A percentile compares a stretch with the other conserved stretches of the same genome.
These are phyloP conservation scores for Parnassius orleans DNA, from an alignment of 2,888 invertebrate species.

Conservation along the genomic window DNA sequence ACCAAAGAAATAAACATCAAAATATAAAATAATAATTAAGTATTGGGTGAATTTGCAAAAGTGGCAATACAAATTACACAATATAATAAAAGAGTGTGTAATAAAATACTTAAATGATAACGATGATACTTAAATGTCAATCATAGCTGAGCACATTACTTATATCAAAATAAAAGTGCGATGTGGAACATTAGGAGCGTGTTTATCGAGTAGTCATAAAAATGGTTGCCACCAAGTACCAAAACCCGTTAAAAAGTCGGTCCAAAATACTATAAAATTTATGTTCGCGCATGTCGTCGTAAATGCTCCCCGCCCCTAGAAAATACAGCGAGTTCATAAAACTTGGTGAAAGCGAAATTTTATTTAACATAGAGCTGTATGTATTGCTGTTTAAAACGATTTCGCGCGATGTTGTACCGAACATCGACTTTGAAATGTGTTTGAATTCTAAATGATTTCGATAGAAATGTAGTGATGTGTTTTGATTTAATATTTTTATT, in stretches of 20 bases:
- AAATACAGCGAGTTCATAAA: slow-evolving; percentile 46
- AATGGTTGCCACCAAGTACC: slow-evolving; percentile 47
- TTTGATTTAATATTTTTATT: too few species aligned
- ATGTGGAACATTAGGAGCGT: slow-evolving; percentile 28
- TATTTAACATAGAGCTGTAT: slow-evolving; percentile 29
- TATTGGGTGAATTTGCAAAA: too few species aligned
- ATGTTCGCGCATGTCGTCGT: slow-evolving; percentile 64
- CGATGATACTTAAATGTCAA: not conserved
- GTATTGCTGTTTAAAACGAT: slow-evolving; percentile 1
- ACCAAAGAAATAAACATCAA: too few species aligned
- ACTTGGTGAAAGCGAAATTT: slow-evolving; percentile 40
- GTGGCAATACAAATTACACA: too few species aligned
- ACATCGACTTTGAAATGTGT: too few species aligned
- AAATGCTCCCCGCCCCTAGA: slow-evolving; percentile 40
- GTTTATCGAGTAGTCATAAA: slow-evolving; percentile 51
- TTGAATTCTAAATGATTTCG: too few species aligned
- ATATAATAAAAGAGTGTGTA: too few species aligned
- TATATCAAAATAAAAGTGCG: slow-evolving; percentile 16
- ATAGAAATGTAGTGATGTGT: too few species aligned
- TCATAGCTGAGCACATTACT: slow-evolving; percentile 9
- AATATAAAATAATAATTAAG: too few species aligned
- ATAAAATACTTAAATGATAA: too few species aligned
- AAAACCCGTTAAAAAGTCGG: slow-evolving; percentile 58
- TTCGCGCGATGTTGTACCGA: slow-evolving; percentile 2
- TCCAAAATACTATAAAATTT: slow-evolving; percentile 67